Evolutionary conservation across 2,113 vertebrate genomes (phyloP).

Genomic region (Clupea harengus): DNA sequence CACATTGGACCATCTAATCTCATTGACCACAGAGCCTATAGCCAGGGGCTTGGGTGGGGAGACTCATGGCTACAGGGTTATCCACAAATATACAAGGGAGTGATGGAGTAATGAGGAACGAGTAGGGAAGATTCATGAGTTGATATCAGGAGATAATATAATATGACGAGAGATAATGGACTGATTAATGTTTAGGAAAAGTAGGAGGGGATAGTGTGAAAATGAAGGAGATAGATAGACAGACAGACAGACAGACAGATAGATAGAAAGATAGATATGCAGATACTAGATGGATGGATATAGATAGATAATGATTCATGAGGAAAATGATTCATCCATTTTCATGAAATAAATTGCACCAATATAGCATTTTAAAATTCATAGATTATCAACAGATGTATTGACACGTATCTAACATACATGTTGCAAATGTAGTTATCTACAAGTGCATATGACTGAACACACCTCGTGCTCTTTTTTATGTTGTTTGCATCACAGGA

Average conservation of each 20-base stretch:
- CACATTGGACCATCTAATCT: conserved; percentile 50
- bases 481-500: conserved; percentile 44
- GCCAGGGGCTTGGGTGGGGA: conserved; percentile 33
- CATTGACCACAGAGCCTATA: conserved; percentile 55
- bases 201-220: not conserved
- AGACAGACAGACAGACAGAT: not conserved
- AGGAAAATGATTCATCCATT: conserved; percentile 42
- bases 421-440: conserved; percentile 68
- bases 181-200: not conserved
- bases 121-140: conserved; percentile 24
- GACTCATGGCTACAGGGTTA: conserved; percentile 37
- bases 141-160: not conserved
- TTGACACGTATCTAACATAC: conserved; percentile 56
- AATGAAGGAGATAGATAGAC: not conserved
- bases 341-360: conserved; percentile 45
- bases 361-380: conserved; percentile 54
- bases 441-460: conserved; percentile 56
- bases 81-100: conserved; percentile 62
- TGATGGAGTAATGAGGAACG: conserved; percentile 32
- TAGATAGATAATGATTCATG: conserved; percentile 24
- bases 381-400: conserved; percentile 46
- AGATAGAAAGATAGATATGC: not conserved
- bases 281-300: conserved; percentile 33
- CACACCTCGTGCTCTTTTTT: conserved; percentile 53
- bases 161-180: not conserved